Conservation (phyloP, 2,113 vertebrate species). For the Sinosuthora webbiana region DNA sequence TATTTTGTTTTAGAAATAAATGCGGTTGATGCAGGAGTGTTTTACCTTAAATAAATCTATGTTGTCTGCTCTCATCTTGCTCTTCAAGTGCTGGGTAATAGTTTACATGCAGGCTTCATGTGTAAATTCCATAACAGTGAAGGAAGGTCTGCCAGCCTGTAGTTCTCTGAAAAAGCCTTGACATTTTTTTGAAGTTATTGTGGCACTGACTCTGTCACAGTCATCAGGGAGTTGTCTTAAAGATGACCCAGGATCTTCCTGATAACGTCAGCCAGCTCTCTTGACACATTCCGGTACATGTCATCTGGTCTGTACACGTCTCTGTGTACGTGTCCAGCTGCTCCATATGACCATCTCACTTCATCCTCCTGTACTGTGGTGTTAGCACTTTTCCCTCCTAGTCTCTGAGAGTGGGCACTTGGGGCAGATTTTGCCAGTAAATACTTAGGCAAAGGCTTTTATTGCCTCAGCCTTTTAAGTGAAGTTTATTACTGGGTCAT, state of each 20-base stretch:
- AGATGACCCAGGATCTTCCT: neutral
- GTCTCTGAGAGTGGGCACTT: neutral
- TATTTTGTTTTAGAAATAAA: neutral
- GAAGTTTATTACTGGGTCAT: neutral
- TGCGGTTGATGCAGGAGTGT: neutral
- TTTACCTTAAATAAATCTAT: neutral
- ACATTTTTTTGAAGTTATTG: neutral
- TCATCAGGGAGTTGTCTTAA: neutral
- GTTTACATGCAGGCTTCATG: neutral
- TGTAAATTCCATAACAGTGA: neutral
- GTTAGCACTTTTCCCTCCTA: neutral
- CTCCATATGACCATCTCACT: neutral
- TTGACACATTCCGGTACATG: fast-evolving
- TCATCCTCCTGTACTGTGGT: neutral
- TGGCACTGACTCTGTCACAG: neutral
- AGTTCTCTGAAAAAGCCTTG: neutral
- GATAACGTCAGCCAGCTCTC: neutral
- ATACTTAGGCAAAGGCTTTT: neutral
- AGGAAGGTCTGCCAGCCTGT: neutral
- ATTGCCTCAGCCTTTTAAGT: neutral
- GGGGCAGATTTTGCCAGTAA: neutral
- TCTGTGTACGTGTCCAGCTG: fast-evolving
- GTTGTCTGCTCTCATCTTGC: neutral
- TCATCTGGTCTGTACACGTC: neutral
- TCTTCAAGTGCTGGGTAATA: neutral